These are phyloP conservation scores for Cataglyphis cursor DNA, from an alignment of 2,888 invertebrate species.

Conservation along the genomic window DNA sequence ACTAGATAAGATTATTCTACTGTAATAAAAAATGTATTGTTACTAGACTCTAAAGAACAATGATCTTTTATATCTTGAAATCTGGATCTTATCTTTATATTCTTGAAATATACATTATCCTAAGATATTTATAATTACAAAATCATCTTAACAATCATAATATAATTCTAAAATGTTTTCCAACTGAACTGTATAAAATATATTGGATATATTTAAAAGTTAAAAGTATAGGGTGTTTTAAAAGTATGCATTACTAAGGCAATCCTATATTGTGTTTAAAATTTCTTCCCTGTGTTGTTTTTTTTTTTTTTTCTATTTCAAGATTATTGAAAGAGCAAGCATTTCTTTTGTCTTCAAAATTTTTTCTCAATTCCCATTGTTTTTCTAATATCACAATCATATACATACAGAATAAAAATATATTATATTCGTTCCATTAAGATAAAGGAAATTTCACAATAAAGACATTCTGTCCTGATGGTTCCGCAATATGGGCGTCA, in stretches of 20 bases:
- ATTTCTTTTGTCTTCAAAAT: not conserved
- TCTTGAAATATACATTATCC: not conserved
- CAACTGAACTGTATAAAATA: not conserved
- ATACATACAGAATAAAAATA: not conserved
- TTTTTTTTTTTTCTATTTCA: not conserved
- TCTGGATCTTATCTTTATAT: not conserved
- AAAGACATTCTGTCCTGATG: not conserved
- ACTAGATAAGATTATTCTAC: not conserved
- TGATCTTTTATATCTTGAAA: not conserved
- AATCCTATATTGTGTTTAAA: not conserved
- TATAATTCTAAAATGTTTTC: not conserved
- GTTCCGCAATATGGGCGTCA: not conserved
- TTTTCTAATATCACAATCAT: not conserved
- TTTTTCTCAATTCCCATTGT: not conserved
- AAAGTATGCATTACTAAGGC: not conserved
- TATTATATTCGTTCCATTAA: not conserved
- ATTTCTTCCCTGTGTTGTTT: not conserved
- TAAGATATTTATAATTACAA: not conserved
- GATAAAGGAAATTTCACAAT: not conserved
- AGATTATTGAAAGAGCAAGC: not conserved
- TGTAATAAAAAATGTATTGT: not conserved
- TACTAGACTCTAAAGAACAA: not conserved
- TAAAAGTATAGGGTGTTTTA: not conserved
- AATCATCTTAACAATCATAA: not conserved
- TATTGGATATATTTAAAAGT: too few relatives aligned